A percentile compares a stretch with the other conserved stretches of the same genome.
These are phyloP conservation scores for Nebria salina DNA, from an alignment of 2,888 invertebrate genomes.

Conservation along the genomic window DNA sequence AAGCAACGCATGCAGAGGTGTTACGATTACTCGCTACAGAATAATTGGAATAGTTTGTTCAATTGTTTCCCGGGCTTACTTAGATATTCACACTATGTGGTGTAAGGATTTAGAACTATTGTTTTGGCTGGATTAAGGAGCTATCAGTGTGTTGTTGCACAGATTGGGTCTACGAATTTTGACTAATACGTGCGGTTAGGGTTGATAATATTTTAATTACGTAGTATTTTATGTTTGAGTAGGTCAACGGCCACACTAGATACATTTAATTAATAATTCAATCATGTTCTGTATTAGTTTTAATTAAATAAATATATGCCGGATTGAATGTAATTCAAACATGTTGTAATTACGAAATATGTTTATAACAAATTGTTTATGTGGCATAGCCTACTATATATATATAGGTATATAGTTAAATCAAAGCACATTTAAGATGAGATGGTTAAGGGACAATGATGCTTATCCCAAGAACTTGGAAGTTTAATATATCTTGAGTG, in stretches of 20 bases:
- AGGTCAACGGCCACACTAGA: no score
- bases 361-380: no score
- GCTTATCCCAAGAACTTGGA: not conserved
- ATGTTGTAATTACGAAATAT: no score
- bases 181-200: not conserved
- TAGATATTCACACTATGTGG: slow-evolving; percentile 1
- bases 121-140: not conserved
- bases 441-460: not conserved
- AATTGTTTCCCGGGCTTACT: not conserved
- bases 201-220: no score
- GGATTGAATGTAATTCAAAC: no score
- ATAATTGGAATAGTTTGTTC: not conserved
- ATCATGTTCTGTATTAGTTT: no score
- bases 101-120: slow-evolving; percentile 1
- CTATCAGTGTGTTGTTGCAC: not conserved
- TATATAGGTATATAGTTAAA: no score
- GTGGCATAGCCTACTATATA: no score
- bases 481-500: not conserved
- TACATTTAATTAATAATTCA: no score
- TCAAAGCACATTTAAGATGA: not conserved
- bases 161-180: not conserved
- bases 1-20: not conserved
- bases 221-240: no score
- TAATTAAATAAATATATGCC: no score
- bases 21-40: not conserved